phyloP scores from a whole-genome alignment of 2,113 vertebrate genomes.

The Phoxinus phoxinus region DNA sequence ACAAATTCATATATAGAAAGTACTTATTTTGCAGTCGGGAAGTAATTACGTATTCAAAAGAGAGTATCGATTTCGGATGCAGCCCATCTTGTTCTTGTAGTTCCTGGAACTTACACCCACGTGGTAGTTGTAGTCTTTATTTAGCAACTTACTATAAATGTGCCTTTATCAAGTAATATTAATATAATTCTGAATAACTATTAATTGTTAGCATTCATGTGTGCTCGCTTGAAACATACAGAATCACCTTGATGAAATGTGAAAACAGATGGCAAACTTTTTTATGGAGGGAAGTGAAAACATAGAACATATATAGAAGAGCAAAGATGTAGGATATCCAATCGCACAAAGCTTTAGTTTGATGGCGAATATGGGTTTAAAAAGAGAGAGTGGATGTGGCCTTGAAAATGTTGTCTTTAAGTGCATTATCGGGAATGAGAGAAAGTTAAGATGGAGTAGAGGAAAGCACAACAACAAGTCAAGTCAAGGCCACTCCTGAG shows the following conservation, averaged over 20 bases:
- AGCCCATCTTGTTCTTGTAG: no score
- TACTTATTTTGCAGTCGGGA: no score
- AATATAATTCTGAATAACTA: not conserved
- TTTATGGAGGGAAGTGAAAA: not conserved
- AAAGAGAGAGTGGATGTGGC: not conserved
- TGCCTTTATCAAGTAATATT: not conserved
- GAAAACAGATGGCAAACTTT: not conserved
- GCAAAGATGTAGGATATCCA: not conserved
- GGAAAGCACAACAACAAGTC: constrained; percentile 11
- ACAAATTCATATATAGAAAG: no score
- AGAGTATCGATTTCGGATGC: no score
- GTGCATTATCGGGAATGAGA: constrained; percentile 1
- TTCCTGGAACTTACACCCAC: not conserved
- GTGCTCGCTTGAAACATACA: not conserved
- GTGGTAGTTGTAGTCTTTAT: not conserved
- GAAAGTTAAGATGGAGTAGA: not conserved
- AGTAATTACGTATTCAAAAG: no score
- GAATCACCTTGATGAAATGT: not conserved
- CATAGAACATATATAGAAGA: not conserved
- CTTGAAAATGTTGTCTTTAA: not conserved
- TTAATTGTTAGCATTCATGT: not conserved
- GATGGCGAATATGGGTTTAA: not conserved
- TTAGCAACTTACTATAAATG: not conserved
- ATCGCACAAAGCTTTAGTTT: not conserved
- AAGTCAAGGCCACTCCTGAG: constrained; percentile 27